These are phyloP conservation scores for Linyphia triangularis DNA, from an alignment of 2,888 invertebrate genomes.

Conservation along the genomic window DNA sequence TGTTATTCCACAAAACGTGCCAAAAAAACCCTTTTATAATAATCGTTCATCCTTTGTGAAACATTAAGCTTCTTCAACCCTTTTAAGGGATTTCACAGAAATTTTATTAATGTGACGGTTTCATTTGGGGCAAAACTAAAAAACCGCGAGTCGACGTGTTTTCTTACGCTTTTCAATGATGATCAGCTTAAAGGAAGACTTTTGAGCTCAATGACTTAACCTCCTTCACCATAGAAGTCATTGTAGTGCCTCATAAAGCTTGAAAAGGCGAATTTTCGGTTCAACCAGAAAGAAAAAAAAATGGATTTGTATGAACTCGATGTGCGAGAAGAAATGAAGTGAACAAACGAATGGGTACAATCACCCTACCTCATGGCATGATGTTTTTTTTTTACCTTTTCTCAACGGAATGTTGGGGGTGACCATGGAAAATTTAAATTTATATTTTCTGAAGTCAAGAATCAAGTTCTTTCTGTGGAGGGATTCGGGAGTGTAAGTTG, in stretches of 20 bases:
- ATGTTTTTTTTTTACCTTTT: neutral
- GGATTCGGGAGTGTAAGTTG: neutral
- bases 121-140: too few relatives aligned
- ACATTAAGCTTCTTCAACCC: neutral
- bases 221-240: neutral
- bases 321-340: neutral
- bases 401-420: neutral
- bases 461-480: neutral
- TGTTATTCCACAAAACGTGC: neutral
- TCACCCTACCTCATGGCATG: too few relatives aligned
- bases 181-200: constrained; percentile 13
- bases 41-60: neutral
- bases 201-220: constrained; percentile 11
- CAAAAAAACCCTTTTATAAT: neutral
- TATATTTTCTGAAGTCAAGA: neutral
- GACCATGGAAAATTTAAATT: neutral
- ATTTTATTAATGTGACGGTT: constrained; percentile 6
- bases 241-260: neutral
- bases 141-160: neutral
- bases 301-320: neutral
- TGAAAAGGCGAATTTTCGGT: neutral
- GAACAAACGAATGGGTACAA: too few relatives aligned
- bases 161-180: constrained; percentile 24
- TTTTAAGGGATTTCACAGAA: neutral
- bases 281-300: neutral